Base-by-base conservation (phyloP, 2,888 invertebrate genomes). In the Plagodis pulveraria region DNA sequence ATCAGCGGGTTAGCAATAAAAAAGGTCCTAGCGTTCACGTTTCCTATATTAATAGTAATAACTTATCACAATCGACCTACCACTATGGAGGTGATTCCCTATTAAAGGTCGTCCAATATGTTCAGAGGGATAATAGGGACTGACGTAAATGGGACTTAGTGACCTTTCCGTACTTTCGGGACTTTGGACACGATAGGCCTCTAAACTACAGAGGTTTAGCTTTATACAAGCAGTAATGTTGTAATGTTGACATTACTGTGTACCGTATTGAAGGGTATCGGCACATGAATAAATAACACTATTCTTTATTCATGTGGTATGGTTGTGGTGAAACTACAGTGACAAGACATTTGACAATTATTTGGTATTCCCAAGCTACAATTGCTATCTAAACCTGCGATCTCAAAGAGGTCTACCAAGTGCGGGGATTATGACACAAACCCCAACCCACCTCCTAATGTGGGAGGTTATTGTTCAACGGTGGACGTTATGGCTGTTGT, bases 21-120 rank as follows among this genome's bases (percentile, higher is more conserved):
- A 61, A 69, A 67, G 63, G 66, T 49, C 62, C 62, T 65, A 62
- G 62, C 67, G 63, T 41, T 45, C 52, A 49, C 56, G 52, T 56
- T 56, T 56, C 60, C 58, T 67, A 81, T 86, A 87, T 87, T 86
- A 86, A 83, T 81, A 82, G 79, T 77, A 79, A 87, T 88, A 89
- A 87, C 71, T 87, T 87, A 86, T 80, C 68, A 71, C 75, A 74
- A 70, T 74, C 74, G 72, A 72, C 76, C 65, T 52, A 61, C 60
- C 74, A 74, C 74, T 74, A 69, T 62, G 70, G 69, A 78, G 81
- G 80, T 80, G 80, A 83, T 83, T 79, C 74, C 73, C 82, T 81
- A 87, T 84, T 88, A 86, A 80, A 86, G 84, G 84, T 83, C 84
- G 61, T 77, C 76, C 86, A 82, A 84, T 89, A 88, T 82, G 87